Evolutionary conservation across 2,797 vertebrate species (phyloP).

Genomic region (Gastrophryne carolinensis): DNA sequence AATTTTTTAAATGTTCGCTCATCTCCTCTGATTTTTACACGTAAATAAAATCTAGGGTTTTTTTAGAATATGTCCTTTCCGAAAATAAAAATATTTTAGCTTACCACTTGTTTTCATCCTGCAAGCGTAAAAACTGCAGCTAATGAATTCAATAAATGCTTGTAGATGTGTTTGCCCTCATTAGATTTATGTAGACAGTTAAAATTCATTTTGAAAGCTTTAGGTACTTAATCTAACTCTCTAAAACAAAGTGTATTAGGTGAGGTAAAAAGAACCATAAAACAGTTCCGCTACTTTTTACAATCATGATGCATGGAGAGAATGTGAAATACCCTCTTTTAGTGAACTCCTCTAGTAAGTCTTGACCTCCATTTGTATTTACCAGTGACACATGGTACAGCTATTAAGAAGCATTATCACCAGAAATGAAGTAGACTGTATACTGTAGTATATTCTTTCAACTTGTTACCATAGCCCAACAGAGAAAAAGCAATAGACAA

Average conservation of each 20-base stretch:
- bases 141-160: constrained; percentile 51
- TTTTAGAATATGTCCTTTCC: constrained; percentile 10
- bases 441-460: too few species aligned
- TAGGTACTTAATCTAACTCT: constrained; percentile 48
- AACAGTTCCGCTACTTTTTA: constrained; percentile 45
- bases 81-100: constrained; percentile 15
- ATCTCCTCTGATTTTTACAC: too few species aligned
- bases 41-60: neutral
- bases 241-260: constrained; percentile 47
- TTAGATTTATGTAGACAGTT: constrained; percentile 49
- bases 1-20: too few species aligned
- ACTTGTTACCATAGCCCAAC: too few species aligned
- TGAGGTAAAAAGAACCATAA: constrained; percentile 49
- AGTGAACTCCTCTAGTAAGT: constrained; percentile 19
- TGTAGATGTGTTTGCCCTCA: constrained; percentile 49
- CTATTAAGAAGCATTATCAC: constrained; percentile 17
- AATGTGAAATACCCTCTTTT: constrained; percentile 39
- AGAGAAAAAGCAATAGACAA: too few species aligned
- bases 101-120: constrained; percentile 2
- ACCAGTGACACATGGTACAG: neutral
- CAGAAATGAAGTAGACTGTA: too few species aligned
- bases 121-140: constrained; percentile 19
- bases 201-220: constrained; percentile 51
- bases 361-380: constrained; percentile 31
- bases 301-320: constrained; percentile 26